These are phyloP conservation scores for Chionomys nivalis DNA, from an alignment of 2,113 vertebrate species.

Conservation along the genomic window DNA sequence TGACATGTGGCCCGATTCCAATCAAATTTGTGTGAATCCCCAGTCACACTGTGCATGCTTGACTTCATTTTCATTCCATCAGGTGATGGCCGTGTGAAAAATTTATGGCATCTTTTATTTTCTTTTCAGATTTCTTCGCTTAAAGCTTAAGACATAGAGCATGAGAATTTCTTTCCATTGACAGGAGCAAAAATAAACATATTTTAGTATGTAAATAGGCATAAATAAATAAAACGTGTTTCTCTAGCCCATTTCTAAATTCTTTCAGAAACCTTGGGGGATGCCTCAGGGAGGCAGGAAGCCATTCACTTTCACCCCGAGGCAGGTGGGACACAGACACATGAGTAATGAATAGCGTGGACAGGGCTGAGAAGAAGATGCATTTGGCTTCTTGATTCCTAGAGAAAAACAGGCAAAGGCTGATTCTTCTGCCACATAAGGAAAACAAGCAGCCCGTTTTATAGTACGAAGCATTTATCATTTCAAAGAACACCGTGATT, in stretches of 20 bases:
- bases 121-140: background rate
- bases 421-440: background rate
- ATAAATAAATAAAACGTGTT: background rate
- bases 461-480: background rate
- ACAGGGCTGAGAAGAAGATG: background rate
- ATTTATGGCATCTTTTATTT: background rate
- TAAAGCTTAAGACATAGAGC: background rate
- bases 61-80: background rate
- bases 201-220: background rate
- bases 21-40: background rate
- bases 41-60: background rate
- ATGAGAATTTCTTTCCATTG: background rate
- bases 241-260: background rate
- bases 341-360: background rate
- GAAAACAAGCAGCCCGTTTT: background rate
- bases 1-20: background rate
- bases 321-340: background rate
- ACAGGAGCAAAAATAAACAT: background rate
- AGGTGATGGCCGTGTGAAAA: constrained; percentile 1
- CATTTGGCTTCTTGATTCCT: background rate
- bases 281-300: background rate
- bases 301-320: background rate
- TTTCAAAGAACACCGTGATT: background rate
- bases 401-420: background rate
- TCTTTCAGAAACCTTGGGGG: background rate